A percentile compares a stretch with the other conserved stretches of the same genome.
phyloP scores from a whole-genome alignment of 2,888 invertebrate genomes.

The Agrochola lota region DNA sequence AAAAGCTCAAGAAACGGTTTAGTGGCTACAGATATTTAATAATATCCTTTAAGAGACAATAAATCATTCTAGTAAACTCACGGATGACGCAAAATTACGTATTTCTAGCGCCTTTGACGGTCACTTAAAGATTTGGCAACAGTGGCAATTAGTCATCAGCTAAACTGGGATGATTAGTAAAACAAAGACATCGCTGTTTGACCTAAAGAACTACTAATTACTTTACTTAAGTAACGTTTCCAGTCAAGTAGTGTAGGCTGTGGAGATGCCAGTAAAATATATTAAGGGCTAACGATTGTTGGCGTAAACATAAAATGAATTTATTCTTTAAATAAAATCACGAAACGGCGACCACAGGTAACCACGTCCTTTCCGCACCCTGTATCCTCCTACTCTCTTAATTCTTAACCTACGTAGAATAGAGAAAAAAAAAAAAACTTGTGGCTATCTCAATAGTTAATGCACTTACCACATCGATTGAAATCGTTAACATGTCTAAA shows the following conservation, averaged over 20 bases:
- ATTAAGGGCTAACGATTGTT: neutral
- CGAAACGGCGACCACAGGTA: neutral
- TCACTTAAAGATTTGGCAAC: slow-evolving; percentile 51
- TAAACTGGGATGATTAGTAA: slow-evolving; percentile 68
- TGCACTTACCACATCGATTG: no score
- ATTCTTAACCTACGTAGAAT: neutral
- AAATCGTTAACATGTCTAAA: slow-evolving; percentile 4
- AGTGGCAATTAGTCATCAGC: slow-evolving; percentile 65
- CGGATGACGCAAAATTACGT: neutral
- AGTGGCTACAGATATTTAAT: neutral
- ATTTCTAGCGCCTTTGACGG: slow-evolving; percentile 29
- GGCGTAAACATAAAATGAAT: neutral
- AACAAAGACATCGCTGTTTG: slow-evolving; percentile 36
- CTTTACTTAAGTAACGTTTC: slow-evolving; percentile 23
- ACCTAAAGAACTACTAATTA: slow-evolving; percentile 37
- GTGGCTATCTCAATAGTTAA: neutral
- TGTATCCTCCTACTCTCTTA: neutral
- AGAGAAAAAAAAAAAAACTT: neutral
- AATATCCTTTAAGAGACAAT: neutral
- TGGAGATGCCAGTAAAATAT: slow-evolving; percentile 15
- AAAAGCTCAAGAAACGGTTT: neutral
- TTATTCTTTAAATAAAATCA: neutral
- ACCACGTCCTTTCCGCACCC: no score
- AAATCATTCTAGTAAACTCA: neutral
- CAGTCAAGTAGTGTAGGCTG: slow-evolving; percentile 3